phyloP scores from a whole-genome alignment of 64 coral and sea anemone species.

The Astreopora myriophthalma region DNA sequence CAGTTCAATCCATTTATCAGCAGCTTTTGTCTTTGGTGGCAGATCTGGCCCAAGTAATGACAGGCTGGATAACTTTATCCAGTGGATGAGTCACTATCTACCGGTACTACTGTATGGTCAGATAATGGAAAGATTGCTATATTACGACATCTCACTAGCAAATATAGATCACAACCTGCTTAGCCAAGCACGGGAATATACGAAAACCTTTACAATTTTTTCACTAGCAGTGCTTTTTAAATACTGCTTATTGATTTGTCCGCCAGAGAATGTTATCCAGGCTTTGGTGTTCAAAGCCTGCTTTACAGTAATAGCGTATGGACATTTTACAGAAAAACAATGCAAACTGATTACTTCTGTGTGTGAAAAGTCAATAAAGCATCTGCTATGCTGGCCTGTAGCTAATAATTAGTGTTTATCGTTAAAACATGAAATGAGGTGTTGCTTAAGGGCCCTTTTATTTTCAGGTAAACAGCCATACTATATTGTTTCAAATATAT shows the following conservation, averaged over 20 bases:
- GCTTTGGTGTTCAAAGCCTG: constrained; percentile 5
- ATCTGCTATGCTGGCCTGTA: not conserved
- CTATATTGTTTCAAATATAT: not conserved
- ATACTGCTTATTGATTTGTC: not conserved
- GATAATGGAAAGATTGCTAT: constrained; percentile 18
- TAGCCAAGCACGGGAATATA: constrained; percentile 19
- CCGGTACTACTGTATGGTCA: not conserved
- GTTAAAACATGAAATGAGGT: not conserved
- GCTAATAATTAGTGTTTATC: not conserved
- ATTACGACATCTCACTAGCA: not conserved
- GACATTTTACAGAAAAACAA: not conserved
- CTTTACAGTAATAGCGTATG: constrained; percentile 17
- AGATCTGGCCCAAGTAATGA: not conserved
- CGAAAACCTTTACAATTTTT: constrained; percentile 19
- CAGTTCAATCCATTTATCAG: not conserved
- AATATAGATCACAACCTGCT: constrained; percentile 33
- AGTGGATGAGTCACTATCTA: constrained; percentile 5
- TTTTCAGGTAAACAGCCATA: not conserved
- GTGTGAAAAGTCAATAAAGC: constrained; percentile 27
- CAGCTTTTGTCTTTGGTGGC: not conserved
- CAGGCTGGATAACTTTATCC: not conserved
- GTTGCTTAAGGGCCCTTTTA: not conserved
- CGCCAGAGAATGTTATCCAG: constrained; percentile 38
- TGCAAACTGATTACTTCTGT: not conserved
- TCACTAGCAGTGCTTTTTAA: not conserved